Percentiles rank a stretch among this genome's conserved stretches.
These are phyloP conservation scores for Neoarius graeffei DNA, from an alignment of 2,113 vertebrate genomes.

Conservation along the genomic window DNA sequence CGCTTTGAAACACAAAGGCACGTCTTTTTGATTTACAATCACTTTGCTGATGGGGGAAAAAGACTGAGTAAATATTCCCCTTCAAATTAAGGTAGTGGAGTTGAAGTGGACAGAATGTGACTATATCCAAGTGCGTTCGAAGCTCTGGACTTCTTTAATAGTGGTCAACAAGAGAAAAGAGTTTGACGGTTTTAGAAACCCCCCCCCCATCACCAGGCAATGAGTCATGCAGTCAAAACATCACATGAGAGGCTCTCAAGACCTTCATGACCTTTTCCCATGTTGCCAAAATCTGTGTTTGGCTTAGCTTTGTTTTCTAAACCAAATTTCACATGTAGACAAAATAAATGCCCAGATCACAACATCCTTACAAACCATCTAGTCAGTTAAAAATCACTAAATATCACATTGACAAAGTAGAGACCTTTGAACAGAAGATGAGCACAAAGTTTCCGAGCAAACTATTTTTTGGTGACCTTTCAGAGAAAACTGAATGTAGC, in stretches of 20 bases:
- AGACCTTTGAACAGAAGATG: background rate
- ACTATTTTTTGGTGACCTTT: background rate
- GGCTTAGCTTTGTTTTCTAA: background rate
- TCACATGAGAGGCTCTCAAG: constrained; percentile 47
- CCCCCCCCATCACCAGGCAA: constrained; percentile 40
- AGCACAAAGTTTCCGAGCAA: background rate
- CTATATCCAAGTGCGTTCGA: constrained; percentile 44
- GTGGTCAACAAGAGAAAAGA: background rate
- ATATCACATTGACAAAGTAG: background rate
- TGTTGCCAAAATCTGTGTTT: constrained; percentile 22
- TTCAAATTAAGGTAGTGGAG: background rate
- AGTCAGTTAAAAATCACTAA: background rate
- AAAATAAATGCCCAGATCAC: constrained; percentile 13
- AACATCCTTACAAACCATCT: background rate
- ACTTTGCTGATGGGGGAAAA: background rate
- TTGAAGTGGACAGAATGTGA: background rate
- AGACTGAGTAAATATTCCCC: constrained; percentile 4
- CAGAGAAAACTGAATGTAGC: background rate
- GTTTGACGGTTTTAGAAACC: background rate
- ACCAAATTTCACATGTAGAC: constrained; percentile 35
- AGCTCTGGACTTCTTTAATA: constrained; percentile 9
- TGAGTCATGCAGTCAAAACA: constrained; percentile 55
- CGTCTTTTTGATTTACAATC: constrained; percentile 45
- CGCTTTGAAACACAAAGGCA: constrained; percentile 39
- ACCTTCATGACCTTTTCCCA: constrained; percentile 42